Conservation (phyloP, 2,113 vertebrate genomes). For the Accipiter cooperii region DNA sequence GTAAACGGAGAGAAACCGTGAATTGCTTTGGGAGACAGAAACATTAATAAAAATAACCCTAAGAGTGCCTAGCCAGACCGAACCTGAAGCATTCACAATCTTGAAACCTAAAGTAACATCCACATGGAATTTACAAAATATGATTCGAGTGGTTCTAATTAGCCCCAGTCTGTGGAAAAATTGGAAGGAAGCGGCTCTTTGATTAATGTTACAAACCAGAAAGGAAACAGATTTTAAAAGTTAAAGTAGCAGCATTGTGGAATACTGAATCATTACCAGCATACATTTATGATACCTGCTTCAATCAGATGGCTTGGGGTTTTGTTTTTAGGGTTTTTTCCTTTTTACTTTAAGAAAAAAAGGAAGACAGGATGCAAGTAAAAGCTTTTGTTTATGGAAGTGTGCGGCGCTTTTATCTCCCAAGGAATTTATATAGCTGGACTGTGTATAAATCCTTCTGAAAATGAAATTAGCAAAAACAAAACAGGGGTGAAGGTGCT, state of each 20-base stretch:
- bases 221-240: conserved; percentile 63
- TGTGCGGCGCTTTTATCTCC: conserved; percentile 28
- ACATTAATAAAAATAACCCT: neutral
- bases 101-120: conserved; percentile 20
- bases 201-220: conserved; percentile 41
- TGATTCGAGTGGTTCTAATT: conserved; percentile 51
- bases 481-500: conserved; percentile 33
- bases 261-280: conserved; percentile 33
- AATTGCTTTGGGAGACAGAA: neutral
- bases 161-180: conserved; percentile 53
- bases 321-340: conserved; percentile 17
- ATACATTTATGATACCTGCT: conserved; percentile 29
- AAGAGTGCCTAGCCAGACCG: neutral
- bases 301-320: conserved; percentile 5
- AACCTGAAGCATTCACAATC: neutral
- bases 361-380: conserved; percentile 16
- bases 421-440: conserved; percentile 38
- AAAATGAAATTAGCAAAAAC: conserved; percentile 62
- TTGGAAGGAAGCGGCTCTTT: conserved; percentile 48
- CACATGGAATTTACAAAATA: conserved; percentile 49
- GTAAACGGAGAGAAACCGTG: neutral
- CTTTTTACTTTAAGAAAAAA: conserved; percentile 17
- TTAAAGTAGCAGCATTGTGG: conserved; percentile 58
- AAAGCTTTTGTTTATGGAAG: conserved; percentile 54
- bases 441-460: conserved; percentile 46